Base-by-base conservation (phyloP, 2,797 vertebrate genomes). In the Ctenosaura bakeri region DNA sequence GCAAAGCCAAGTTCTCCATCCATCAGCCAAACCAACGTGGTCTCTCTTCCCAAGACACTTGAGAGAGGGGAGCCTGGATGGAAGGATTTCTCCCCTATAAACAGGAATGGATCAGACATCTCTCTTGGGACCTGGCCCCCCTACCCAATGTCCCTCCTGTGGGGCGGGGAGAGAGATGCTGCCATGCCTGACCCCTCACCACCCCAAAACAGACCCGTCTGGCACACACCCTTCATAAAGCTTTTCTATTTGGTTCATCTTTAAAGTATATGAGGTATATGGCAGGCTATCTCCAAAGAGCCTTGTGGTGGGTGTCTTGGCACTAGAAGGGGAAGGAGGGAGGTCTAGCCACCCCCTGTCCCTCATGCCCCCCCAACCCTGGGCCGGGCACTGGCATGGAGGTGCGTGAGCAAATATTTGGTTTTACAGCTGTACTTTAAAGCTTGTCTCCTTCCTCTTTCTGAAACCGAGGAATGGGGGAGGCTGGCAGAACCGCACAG, bases 221-320 rank as follows among this genome's bases (percentile, higher is more conserved):
- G 90, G 94, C 92, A 95, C 96, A 96, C 97, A 91, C 96, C 95
- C 94, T 95, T 90, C 86, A 98, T 97, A 98, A 98, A 98, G 97
- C 97, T 97, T 98, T 98, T 97, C 97, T 98, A 97, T 98, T 98
- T 98, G 98, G 98, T 98, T 98, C 98, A 97, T 98, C 98, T 97
- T 98, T 97, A 98, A 98, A 98, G 98, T 98, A 98, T 97, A 98
- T 98, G 98, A 98, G 98, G 98, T 98, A 98, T 98, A 98, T 98
- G 98, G 98, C 97, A 97, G 98, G 98, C 98, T 98, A 98, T 98
- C 98, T 98, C 98, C 98, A 98, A 98, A 97, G 97, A 97, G 97
- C 96, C 97, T 96, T 92, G 95, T 94, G 96, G 94, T 94, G 97
- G 96, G 96, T 92, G 89, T 95, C 92, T 93, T 93, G 95, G 96